phyloP scores from a whole-genome alignment of 2,113 vertebrate species.

The Spermophilus dauricus region DNA sequence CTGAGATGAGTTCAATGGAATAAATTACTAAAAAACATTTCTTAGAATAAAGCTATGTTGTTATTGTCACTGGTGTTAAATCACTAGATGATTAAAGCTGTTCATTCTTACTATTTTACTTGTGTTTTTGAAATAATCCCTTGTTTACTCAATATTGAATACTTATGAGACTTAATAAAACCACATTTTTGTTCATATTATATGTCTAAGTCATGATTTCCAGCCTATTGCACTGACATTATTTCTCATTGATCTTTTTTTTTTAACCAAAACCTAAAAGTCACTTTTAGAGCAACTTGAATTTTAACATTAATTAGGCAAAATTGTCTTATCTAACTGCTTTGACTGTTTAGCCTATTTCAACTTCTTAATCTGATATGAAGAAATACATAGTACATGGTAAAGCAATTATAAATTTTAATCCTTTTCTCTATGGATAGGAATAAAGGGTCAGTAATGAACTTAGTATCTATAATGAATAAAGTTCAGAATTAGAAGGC shows the following conservation, averaged over 20 bases:
- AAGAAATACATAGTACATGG: neutral
- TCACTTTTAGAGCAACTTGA: neutral
- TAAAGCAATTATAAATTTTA: neutral
- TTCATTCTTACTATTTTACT: neutral
- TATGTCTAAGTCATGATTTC: neutral
- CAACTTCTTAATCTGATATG: neutral
- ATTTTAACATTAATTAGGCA: constrained; percentile 45
- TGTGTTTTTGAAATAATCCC: neutral
- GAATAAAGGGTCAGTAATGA: neutral
- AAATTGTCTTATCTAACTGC: neutral
- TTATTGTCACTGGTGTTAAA: neutral
- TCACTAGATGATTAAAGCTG: neutral
- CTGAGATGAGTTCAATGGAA: neutral
- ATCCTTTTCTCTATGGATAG: neutral
- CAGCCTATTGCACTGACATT: neutral
- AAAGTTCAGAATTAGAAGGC: neutral
- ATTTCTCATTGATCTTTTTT: neutral
- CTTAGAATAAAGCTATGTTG: neutral
- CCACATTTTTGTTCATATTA: neutral
- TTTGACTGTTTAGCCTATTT: neutral
- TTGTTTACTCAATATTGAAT: neutral
- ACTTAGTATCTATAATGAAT: neutral
- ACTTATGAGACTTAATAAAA: neutral
- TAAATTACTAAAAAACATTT: constrained; percentile 36
- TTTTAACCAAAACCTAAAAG: constrained; percentile 12